phyloP scores from a whole-genome alignment of 2,113 vertebrate genomes.

The Chloropsis hardwickii region DNA sequence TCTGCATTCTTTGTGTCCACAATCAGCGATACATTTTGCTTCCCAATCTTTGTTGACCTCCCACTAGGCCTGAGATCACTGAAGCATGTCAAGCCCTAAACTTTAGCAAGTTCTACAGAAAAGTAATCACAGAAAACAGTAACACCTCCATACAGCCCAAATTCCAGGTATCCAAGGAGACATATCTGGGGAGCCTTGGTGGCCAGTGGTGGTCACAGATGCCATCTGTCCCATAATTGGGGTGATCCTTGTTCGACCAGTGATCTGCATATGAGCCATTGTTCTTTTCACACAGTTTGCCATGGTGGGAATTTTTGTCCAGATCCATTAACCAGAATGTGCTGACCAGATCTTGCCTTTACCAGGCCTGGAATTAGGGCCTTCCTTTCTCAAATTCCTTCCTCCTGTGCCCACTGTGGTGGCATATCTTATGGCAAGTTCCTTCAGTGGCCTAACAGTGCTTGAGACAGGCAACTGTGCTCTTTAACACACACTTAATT shows the following conservation, averaged over 20 bases:
- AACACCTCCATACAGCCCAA: not conserved
- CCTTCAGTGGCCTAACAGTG: not conserved
- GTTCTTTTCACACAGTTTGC: not conserved
- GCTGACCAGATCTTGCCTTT: not conserved
- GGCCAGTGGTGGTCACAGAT: accelerated
- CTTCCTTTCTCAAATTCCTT: not conserved
- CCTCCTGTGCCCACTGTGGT: not conserved
- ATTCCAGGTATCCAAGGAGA: not conserved
- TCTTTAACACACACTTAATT: not conserved
- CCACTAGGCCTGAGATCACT: not conserved
- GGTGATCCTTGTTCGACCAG: not conserved
- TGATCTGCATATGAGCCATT: not conserved
- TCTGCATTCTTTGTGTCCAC: not conserved
- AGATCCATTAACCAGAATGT: not conserved
- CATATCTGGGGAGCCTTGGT: not conserved
- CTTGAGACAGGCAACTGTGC: not conserved
- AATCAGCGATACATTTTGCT: not conserved
- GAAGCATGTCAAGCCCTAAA: not conserved
- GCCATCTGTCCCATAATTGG: not conserved
- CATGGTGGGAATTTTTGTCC: not conserved
- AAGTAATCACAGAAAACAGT: not conserved
- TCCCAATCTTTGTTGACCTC: not conserved
- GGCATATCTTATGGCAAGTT: not conserved
- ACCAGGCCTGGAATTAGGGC: not conserved
- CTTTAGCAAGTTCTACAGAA: not conserved